phyloP scores from a whole-genome alignment of 1,140 invertebrate species.

The Leptonema lineaticorne region DNA sequence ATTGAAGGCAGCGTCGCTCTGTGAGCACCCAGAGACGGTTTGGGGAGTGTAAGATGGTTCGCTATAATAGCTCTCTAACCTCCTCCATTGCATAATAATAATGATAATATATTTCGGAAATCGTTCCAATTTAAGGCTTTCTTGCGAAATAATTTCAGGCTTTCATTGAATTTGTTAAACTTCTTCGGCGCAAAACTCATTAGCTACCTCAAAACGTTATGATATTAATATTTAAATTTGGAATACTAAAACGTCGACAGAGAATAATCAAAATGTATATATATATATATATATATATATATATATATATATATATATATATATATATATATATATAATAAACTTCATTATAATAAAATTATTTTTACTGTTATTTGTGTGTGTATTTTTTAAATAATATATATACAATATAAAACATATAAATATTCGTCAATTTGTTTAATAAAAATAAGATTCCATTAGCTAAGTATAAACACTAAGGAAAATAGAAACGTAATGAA shows the following conservation, averaged over 20 bases:
- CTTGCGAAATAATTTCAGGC: background rate
- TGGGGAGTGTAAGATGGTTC: background rate
- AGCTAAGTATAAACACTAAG: background rate
- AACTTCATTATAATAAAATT: background rate
- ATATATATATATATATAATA: constrained; percentile 1
- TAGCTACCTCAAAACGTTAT: background rate
- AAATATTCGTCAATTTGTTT: too few relatives aligned
- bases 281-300: constrained; percentile 6
- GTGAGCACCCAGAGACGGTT: too few relatives aligned
- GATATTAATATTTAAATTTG: too few relatives aligned
- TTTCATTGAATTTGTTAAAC: constrained; percentile 13
- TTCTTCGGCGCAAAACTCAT: background rate
- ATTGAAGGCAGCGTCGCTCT: constrained; percentile 8
- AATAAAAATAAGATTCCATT: constrained; percentile 26
- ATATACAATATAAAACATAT: too few relatives aligned
- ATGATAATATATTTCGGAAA: constrained; percentile 17
- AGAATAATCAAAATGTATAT: background rate
- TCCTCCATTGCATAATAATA: background rate
- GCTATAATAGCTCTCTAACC: background rate
- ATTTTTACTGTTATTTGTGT: too few relatives aligned
- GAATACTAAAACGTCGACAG: too few relatives aligned
- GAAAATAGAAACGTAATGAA: constrained; percentile 30
- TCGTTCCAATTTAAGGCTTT: constrained; percentile 5
- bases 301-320: constrained; percentile 7
- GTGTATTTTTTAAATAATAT: too few relatives aligned